Percentiles rank a stretch among this genome's conserved stretches.
Conservation (phyloP, 2,888 invertebrate species). For the Yponomeuta evonymella region DNA sequence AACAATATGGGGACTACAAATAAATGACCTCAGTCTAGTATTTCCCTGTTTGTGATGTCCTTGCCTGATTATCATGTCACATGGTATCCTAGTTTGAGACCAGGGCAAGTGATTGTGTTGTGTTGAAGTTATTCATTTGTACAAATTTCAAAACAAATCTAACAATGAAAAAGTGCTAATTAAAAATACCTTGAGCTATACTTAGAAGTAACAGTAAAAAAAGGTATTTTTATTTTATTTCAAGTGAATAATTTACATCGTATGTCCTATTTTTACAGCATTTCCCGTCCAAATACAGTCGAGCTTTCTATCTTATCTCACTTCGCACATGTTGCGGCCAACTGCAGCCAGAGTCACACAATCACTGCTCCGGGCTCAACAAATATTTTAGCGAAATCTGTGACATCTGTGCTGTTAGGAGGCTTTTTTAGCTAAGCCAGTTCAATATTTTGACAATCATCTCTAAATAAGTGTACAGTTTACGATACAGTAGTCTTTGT, state of each 20-base stretch:
- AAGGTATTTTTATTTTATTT: not conserved
- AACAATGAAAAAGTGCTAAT: too few species aligned
- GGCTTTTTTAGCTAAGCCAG: slow-evolving; percentile 35
- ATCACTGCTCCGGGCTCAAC: not conserved
- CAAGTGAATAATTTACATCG: not conserved
- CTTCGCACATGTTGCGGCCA: not conserved
- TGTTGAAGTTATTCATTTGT: too few species aligned
- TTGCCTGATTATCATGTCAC: too few species aligned
- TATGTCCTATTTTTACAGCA: not conserved
- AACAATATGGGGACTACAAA: too few species aligned
- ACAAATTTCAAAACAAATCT: too few species aligned
- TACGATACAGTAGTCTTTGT: not conserved
- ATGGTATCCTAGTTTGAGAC: too few species aligned
- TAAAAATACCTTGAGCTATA: too few species aligned
- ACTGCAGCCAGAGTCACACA: not conserved
- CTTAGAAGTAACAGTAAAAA: too few species aligned
- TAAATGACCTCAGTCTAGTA: too few species aligned
- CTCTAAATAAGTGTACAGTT: not conserved
- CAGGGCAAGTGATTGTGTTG: too few species aligned
- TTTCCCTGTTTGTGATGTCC: too few species aligned
- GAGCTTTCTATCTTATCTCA: not conserved
- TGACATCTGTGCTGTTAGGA: slow-evolving; percentile 41
- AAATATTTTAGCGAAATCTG: slow-evolving; percentile 34
- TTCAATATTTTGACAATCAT: slow-evolving; percentile 53
- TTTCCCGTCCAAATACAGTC: not conserved